Evolutionary conservation across 2,797 vertebrate genomes (phyloP).

Genomic region (Myotis vivesi): DNA sequence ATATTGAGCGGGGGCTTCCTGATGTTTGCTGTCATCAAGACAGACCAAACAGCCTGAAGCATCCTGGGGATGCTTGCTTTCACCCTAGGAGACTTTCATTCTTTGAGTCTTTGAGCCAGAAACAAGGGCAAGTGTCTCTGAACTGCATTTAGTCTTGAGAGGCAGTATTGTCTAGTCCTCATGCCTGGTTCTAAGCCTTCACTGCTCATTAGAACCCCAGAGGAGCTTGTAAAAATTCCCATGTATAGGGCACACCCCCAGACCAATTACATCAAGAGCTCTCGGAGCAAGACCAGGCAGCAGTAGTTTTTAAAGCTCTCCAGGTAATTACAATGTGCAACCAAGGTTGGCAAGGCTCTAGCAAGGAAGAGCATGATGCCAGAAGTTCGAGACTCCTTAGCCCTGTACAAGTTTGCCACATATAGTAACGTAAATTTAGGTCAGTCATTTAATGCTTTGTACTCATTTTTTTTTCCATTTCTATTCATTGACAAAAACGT

Average conservation of each 20-base stretch:
- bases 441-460: neutral
- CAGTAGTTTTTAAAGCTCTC: constrained; percentile 33
- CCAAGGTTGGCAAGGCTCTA: neutral
- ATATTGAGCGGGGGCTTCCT: constrained; percentile 25
- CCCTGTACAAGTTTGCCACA: neutral
- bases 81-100: constrained; percentile 39
- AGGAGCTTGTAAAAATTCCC: constrained; percentile 42
- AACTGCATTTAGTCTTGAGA: neutral
- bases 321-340: constrained; percentile 20
- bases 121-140: neutral
- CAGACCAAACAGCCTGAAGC: constrained; percentile 47
- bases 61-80: constrained; percentile 40
- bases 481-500: neutral
- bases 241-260: neutral
- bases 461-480: neutral
- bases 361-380: neutral
- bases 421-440: neutral
- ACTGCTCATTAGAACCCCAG: constrained; percentile 34
- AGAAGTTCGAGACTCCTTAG: neutral
- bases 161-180: neutral
- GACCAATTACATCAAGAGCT: constrained; percentile 11
- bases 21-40: constrained; percentile 59
- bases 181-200: neutral
- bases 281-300: neutral
- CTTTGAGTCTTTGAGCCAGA: neutral